A percentile compares a stretch with the other conserved stretches of the same genome.
These are phyloP conservation scores for Gnatocerus cornutus DNA, from an alignment of 2,888 invertebrate species.

Conservation along the genomic window DNA sequence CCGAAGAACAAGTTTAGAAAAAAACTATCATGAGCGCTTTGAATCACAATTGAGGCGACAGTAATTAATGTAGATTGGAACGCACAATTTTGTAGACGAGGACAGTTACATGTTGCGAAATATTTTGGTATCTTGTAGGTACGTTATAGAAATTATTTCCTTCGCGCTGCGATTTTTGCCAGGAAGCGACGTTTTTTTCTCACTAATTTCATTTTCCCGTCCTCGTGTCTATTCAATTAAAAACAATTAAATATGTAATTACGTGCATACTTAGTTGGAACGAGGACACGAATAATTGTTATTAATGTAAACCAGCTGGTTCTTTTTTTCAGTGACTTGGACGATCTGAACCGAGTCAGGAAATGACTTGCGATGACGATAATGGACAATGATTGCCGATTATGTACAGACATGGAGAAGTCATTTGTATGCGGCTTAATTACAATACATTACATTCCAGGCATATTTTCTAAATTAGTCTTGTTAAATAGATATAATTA, in stretches of 20 bases:
- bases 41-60: constrained; percentile 11
- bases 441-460: too few relatives aligned
- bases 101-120: neutral
- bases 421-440: too few relatives aligned
- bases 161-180: too few relatives aligned
- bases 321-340: neutral
- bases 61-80: constrained; percentile 20
- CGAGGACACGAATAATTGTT: neutral
- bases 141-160: too few relatives aligned
- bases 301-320: neutral
- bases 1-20: too few relatives aligned
- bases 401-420: too few relatives aligned
- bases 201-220: neutral
- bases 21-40: too few relatives aligned
- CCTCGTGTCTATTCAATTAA: neutral
- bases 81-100: neutral
- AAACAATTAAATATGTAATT: neutral
- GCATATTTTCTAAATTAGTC: too few relatives aligned
- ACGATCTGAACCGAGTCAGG: neutral
- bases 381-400: neutral
- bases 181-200: too few relatives aligned
- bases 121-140: too few relatives aligned
- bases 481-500: too few relatives aligned
- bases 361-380: neutral
- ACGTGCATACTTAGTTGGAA: neutral